Base-by-base conservation (phyloP, 2,888 invertebrate species). In the Ophraella communa region DNA sequence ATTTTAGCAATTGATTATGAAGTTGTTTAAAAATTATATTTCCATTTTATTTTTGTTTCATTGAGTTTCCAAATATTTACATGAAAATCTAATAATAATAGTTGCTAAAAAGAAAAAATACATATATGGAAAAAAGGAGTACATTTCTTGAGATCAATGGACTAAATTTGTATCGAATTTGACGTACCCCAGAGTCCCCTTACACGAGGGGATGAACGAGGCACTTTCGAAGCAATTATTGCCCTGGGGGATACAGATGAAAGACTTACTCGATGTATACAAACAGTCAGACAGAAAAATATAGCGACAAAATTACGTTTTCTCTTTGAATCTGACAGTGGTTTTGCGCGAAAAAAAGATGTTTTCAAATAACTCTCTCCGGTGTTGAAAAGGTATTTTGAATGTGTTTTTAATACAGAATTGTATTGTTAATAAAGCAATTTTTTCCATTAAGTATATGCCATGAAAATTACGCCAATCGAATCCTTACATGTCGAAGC, bases 151-250 rank as follows among this genome's bases (percentile, higher is more conserved):
- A 54, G 49, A 59, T 64, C 56, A 60, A 56, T 42, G 49, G 39
- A 60, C 24, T 61, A 60, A 53, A 59, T 56, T 52, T 44, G 51
- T 54, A 63, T 60, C 35, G 57, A 63, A 54, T 52, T 63, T 61
- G 68, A 68, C 65, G 58, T 49, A 61, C 63, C 65, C 63, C 61
- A 62, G 54, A 65, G 57, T 42, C 45, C 56, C 45, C 33, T 57
- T 61, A 51, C 57, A 51, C 27, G 35, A 54, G 62, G 64, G 62
- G 66, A 60, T 59, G 64, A 64, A 58, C 59, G 56, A 58, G 66
- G 60, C 68, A 66, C 64, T 68, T 66, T 68, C 64, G 55, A 18
- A 53, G 62, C 68, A 68, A 68, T 68, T 68, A 68, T 68, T 64
- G 59, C 68, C 66, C 62, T 44, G 53, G 64, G 66, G 66, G 51